phyloP scores from a whole-genome alignment of 2,888 invertebrate species.

The Eupithecia insigniata region DNA sequence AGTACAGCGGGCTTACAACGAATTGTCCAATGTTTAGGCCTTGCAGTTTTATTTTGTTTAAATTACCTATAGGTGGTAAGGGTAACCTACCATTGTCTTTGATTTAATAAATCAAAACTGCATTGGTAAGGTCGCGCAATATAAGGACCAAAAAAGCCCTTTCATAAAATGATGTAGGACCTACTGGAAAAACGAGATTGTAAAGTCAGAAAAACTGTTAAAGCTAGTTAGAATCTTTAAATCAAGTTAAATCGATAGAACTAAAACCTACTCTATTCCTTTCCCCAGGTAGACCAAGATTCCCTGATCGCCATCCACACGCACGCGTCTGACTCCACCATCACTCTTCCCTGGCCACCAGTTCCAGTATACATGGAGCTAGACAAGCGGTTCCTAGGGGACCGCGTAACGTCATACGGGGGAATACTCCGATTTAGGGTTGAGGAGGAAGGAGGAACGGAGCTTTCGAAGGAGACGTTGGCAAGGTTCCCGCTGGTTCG shows the following conservation, averaged over 20 bases:
- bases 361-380: conserved; percentile 92
- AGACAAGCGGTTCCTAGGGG: conserved; percentile 92
- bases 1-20: neutral
- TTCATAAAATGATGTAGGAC: too few relatives aligned
- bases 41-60: neutral
- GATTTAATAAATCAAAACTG: neutral
- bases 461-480: conserved; percentile 83
- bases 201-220: too few relatives aligned
- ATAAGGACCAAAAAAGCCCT: too few relatives aligned
- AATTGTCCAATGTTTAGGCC: neutral
- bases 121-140: too few relatives aligned
- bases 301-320: conserved; percentile 73
- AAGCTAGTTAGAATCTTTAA: too few relatives aligned
- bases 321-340: conserved; percentile 68
- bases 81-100: neutral
- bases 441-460: conserved; percentile 86
- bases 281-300: conserved; percentile 69
- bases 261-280: neutral
- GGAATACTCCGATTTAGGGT: conserved; percentile 92
- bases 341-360: conserved; percentile 78
- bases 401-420: conserved; percentile 95
- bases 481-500: conserved; percentile 91
- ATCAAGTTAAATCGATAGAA: too few relatives aligned
- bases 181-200: too few relatives aligned
- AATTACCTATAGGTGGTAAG: neutral